Conservation (phyloP, 2,113 vertebrate genomes). For the Pseudorasbora parva region DNA sequence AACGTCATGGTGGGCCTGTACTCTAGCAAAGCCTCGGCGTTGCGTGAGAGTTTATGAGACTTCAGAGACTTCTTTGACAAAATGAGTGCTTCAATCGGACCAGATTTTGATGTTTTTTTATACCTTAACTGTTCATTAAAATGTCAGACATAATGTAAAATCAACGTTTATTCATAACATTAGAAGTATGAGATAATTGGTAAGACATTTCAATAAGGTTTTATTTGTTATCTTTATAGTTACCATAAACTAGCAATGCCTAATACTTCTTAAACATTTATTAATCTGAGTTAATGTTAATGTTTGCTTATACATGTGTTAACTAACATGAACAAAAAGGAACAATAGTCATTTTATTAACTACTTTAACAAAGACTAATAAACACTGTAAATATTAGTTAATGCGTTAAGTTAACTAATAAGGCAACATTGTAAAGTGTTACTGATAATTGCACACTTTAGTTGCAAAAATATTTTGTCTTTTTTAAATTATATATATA, state of each 20-base stretch:
- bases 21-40: slow-evolving; percentile 56
- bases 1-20: slow-evolving; percentile 47
- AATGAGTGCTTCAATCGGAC: neutral
- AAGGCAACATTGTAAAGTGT: neutral
- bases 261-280: neutral
- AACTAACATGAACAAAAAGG: neutral
- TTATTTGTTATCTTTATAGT: neutral
- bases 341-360: neutral
- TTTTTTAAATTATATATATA: too few relatives aligned
- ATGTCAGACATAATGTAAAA: neutral
- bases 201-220: neutral
- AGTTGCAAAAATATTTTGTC: neutral
- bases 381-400: neutral
- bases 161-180: neutral
- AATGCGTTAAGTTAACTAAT: neutral
- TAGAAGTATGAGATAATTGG: neutral
- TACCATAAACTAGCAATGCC: neutral
- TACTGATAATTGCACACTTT: neutral
- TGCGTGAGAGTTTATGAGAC: slow-evolving; percentile 49
- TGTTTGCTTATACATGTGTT: neutral
- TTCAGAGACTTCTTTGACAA: slow-evolving; percentile 29
- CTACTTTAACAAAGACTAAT: neutral
- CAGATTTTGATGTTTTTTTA: neutral
- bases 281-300: neutral
- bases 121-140: neutral